These are phyloP conservation scores for Aurelia aurita complex sp. Pacific DNA, from an alignment of 30 jellyfish, hydroid and myxozoan species.

Conservation along the genomic window DNA sequence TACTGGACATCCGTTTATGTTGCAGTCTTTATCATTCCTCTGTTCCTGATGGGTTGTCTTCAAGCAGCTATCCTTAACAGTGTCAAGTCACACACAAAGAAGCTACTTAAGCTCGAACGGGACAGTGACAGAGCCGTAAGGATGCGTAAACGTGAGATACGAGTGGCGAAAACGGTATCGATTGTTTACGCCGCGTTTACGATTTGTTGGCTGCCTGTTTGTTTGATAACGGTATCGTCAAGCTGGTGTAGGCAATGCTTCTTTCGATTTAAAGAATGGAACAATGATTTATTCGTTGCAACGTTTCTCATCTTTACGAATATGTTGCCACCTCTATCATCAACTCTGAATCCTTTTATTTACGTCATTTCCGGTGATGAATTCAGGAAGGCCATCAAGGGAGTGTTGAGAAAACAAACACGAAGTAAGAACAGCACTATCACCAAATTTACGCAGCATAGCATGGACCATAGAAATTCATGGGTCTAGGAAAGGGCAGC, in stretches of 20 bases:
- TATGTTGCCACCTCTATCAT: conserved; percentile 54
- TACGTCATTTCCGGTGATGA: conserved; percentile 71
- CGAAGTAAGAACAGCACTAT: neutral
- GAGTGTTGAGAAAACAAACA: conserved; percentile 24
- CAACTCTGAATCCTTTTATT: conserved; percentile 69
- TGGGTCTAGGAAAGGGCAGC: conserved; percentile 11
- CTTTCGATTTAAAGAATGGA: conserved; percentile 35
- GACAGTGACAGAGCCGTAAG: conserved; percentile 43
- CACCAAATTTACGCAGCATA: neutral
- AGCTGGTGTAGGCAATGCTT: conserved; percentile 76
- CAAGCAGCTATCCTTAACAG: conserved; percentile 60
- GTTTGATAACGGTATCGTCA: conserved; percentile 56
- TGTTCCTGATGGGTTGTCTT: conserved; percentile 70
- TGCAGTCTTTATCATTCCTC: conserved; percentile 72
- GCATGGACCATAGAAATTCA: conserved; percentile 42
- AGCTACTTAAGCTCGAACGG: conserved; percentile 47
- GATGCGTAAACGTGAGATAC: conserved; percentile 60
- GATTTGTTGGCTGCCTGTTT: conserved; percentile 80
- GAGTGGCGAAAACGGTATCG: conserved; percentile 70
- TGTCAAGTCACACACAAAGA: conserved; percentile 67
- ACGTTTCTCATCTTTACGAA: conserved; percentile 43
- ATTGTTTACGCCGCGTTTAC: conserved; percentile 84
- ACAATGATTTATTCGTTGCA: conserved; percentile 32
- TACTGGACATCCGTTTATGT: conserved; percentile 68
- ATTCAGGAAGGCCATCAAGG: conserved; percentile 51